phyloP scores from a whole-genome alignment of 2,888 invertebrate genomes.

The Spodoptera exigua region DNA sequence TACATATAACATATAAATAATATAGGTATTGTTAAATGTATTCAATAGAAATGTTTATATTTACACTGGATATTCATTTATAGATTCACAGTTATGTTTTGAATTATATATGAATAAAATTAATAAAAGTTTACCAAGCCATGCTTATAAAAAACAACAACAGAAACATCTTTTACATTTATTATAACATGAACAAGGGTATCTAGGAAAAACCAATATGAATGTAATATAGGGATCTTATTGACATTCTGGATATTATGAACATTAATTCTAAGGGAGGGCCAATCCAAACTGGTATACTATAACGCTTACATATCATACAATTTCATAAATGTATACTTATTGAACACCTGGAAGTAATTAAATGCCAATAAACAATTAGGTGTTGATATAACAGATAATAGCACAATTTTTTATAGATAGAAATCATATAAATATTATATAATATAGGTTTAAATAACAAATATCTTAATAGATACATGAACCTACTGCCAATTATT shows the following conservation, averaged over 20 bases:
- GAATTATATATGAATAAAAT: neutral
- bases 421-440: slow-evolving; percentile 28
- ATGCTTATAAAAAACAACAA: neutral
- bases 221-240: slow-evolving; percentile 4
- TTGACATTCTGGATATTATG: slow-evolving; percentile 9
- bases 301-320: slow-evolving; percentile 36
- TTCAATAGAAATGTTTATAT: neutral
- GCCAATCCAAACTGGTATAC: slow-evolving; percentile 24
- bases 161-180: neutral
- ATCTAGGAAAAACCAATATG: slow-evolving; percentile 10
- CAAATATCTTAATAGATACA: slow-evolving; percentile 9
- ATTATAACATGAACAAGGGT: neutral
- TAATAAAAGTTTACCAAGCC: slow-evolving; percentile 2
- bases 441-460: slow-evolving; percentile 29
- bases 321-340: slow-evolving; percentile 20
- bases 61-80: neutral
- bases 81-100: neutral
- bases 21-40: neutral
- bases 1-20: neutral
- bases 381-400: too few species aligned
- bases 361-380: too few species aligned
- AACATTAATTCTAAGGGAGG: too few species aligned
- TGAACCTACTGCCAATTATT: slow-evolving; percentile 18
- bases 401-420: slow-evolving; percentile 7
- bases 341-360: neutral